Base-by-base conservation (phyloP, 2,888 invertebrate species). In the Caenorhabditis afra region DNA sequence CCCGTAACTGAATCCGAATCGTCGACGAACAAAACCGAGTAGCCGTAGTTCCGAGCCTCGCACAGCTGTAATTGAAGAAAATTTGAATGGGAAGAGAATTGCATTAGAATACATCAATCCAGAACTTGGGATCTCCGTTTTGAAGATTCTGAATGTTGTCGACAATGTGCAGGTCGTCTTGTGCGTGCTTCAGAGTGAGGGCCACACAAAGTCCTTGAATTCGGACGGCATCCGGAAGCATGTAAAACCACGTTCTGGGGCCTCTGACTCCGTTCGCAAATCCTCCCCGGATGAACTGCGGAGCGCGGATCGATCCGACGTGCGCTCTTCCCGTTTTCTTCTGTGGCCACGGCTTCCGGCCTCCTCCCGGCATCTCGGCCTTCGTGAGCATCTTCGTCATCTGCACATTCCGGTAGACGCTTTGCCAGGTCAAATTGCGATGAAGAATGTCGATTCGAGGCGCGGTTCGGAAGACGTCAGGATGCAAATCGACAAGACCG, bases 1-100 rank as follows among this genome's bases (percentile, higher is more conserved):
- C 93, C 79, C 1, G 12, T 59, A 22, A 83, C 79, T 68, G 77
- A 74, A 57, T 91, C 94, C 93, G 93, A 95, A 94, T 94, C 94
- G 91, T 98, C 96, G 64, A 98, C 93, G 91, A 99, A 94, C 0
- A 99, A 92, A 12, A 96, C 96, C 11, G 97, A 96, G 45, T 96
- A 95, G 12, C 99, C 99, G 99, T 99, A 99, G 90, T 94, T 94
- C 84, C 98, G 93, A 50, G 93, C 93, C 85, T 94, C 94, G 37
- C 75, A 75, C 11, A 79, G 49, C 79, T 79, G 75, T 16, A 68
- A 70, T 16, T 7, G 10, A 1, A 14, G 22, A 39, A 22, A 16
- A 16, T 1, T n/a, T 4, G 16, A 8, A 29, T 47, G 8, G 8
- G n/a, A 45, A 4, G 44, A 45, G 8, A 0, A 45, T 8, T 35